Evolutionary conservation across 1,140 invertebrate species (phyloP), one percentile per base, ranked within the genome.

Genomic region (Pogonomyrmex californicus): DNA sequence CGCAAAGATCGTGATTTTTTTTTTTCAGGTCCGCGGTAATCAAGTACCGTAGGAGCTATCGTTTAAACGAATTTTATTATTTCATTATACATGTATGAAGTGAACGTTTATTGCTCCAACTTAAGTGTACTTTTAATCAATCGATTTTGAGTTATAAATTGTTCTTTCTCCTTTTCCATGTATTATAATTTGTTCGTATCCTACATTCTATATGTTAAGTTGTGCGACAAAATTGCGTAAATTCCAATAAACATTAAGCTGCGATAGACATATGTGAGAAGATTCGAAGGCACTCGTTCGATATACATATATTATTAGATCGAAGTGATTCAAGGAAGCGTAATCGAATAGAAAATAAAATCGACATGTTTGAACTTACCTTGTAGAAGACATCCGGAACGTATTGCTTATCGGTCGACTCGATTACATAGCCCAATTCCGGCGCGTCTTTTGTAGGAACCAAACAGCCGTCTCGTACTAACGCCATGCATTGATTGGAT

Each of bases 381-480:
- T 99, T 99, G 94, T 99, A 99, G 95, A 99, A 99, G 83, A 99
- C 99, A 96, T 99, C 99, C 77, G 99, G 99, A 92, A 99, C 99
- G 96, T 99, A 99, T 95, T 99, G 99, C 92, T 98, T 97, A 92
- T 98, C 98, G 66, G 97, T 96, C 17, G 98, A 99, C 95, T 99
- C 99, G 81, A 98, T 97, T 56, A 99, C 97, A 96, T 99, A 99
- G 70, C 98, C 99, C 65, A 99, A 96, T 95, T 99, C 99, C 58
- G 99, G 98, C 73, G 98, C 98, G 96, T 99, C 99, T 95, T 98
- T 98, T 9, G 99, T 99, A 56, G 99, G 99, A 90, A 99, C 96
- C 77, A 99, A 96, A 95, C 99, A 99, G 89, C 98, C 97, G 95
- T 99, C 99, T 68, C 98, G 96, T 51, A 99, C 99, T 92, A 99